Evolutionary conservation across 2,797 vertebrate genomes (phyloP).

Genomic region (Hyperoplus lanceolatus): DNA sequence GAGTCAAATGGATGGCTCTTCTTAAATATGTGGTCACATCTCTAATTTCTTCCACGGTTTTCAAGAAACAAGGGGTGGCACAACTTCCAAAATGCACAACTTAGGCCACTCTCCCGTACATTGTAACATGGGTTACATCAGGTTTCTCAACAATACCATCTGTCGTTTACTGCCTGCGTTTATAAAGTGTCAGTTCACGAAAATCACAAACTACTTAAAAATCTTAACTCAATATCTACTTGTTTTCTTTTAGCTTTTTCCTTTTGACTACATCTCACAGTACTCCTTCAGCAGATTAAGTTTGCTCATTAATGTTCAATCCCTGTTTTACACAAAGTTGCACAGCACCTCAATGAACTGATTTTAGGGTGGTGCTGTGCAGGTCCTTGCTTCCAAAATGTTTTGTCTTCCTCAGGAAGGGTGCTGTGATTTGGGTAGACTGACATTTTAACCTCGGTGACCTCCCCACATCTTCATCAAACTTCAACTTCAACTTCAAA

Average conservation of each 20-base stretch:
- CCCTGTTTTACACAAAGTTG: not conserved
- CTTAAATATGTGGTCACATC: too few relatives aligned
- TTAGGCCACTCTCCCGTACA: too few relatives aligned
- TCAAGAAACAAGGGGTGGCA: too few relatives aligned
- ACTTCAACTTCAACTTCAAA: constrained; percentile 32
- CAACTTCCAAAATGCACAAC: too few relatives aligned
- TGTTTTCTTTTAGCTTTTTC: not conserved
- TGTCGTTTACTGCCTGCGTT: not conserved
- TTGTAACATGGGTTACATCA: not conserved
- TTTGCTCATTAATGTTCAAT: not conserved
- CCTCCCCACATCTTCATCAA: constrained; percentile 50
- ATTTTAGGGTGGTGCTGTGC: not conserved
- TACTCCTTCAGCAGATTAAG: not conserved
- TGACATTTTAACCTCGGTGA: constrained; percentile 47
- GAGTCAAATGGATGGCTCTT: too few relatives aligned
- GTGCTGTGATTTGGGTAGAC: constrained; percentile 28
- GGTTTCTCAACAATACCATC: not conserved
- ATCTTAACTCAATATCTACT: not conserved
- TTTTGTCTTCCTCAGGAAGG: not conserved
- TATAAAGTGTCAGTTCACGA: constrained; percentile 29
- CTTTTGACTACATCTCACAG: not conserved
- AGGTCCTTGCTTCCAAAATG: too few relatives aligned
- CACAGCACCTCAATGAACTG: too few relatives aligned
- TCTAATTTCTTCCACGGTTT: too few relatives aligned
- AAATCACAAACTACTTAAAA: constrained; percentile 1